Evolutionary conservation across 2,113 vertebrate species (phyloP).

Genomic region (Malurus elegans): DNA sequence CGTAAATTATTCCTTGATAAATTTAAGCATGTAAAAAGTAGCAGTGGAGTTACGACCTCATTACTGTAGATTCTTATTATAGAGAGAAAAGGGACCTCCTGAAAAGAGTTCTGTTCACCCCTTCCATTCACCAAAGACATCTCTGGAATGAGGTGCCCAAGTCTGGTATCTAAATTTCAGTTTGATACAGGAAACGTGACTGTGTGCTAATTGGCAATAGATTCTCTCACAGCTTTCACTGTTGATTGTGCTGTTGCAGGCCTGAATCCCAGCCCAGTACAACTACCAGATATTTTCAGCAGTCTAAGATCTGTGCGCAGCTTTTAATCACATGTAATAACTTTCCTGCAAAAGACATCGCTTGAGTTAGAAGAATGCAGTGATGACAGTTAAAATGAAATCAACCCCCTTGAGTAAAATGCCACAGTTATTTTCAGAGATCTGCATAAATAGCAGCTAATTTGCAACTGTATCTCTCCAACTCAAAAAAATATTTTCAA

Average conservation of each 20-base stretch:
- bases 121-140: neutral
- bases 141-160: neutral
- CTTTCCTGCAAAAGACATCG: conserved; percentile 8
- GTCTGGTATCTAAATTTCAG: neutral
- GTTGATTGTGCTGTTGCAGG: neutral
- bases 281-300: neutral
- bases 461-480: neutral
- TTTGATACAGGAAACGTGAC: neutral
- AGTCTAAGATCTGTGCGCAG: neutral
- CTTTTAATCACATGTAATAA: conserved; percentile 24
- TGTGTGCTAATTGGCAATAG: neutral
- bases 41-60: neutral
- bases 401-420: neutral
- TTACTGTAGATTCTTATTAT: neutral
- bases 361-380: conserved; percentile 15
- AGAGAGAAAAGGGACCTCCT: neutral
- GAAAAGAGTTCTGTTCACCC: neutral
- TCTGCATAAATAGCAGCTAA: conserved; percentile 21
- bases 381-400: conserved; percentile 29
- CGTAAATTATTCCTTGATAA: neutral
- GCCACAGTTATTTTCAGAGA: conserved; percentile 25
- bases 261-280: neutral
- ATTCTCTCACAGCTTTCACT: neutral
- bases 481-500: neutral
- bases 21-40: neutral